Evolutionary conservation across 30 jellyfish, hydroid and myxozoan genomes (phyloP).

Genomic region (Aurelia aurita): DNA sequence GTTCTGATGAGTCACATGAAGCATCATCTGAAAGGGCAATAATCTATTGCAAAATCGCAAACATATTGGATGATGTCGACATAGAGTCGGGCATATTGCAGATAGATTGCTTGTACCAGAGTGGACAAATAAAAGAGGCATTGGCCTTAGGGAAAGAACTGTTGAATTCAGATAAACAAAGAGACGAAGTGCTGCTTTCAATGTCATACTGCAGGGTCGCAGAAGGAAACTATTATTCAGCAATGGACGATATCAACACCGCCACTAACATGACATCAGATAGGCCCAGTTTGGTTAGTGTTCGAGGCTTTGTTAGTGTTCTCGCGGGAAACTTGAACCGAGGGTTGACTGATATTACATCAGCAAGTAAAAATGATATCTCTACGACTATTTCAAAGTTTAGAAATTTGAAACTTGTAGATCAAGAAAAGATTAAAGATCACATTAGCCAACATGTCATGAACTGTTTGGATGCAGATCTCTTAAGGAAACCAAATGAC

Average conservation of each 20-base stretch:
- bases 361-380: conserved; percentile 60
- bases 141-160: conserved; percentile 26
- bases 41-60: conserved; percentile 42
- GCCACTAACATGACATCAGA: conserved; percentile 9
- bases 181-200: conserved; percentile 8
- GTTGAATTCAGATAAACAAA: conserved; percentile 1
- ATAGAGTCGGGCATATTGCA: conserved; percentile 20
- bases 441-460: conserved; percentile 28
- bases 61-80: conserved; percentile 12
- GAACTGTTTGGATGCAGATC: conserved; percentile 13
- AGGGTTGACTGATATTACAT: conserved; percentile 52
- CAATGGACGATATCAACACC: conserved; percentile 36
- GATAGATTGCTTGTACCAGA: conserved; percentile 38
- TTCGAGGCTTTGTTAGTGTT: conserved; percentile 60
- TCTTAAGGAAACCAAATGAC: background rate
- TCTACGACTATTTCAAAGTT: conserved; percentile 29
- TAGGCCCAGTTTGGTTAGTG: conserved; percentile 14
- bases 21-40: conserved; percentile 38
- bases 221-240: conserved; percentile 35
- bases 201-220: conserved; percentile 37
- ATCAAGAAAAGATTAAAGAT: conserved; percentile 56
- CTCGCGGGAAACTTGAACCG: conserved; percentile 49
- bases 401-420: conserved; percentile 46
- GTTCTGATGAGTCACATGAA: background rate
- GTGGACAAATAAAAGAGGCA: conserved; percentile 44